phyloP scores from a whole-genome alignment of 2,113 vertebrate genomes.

The Agelaius phoeniceus region DNA sequence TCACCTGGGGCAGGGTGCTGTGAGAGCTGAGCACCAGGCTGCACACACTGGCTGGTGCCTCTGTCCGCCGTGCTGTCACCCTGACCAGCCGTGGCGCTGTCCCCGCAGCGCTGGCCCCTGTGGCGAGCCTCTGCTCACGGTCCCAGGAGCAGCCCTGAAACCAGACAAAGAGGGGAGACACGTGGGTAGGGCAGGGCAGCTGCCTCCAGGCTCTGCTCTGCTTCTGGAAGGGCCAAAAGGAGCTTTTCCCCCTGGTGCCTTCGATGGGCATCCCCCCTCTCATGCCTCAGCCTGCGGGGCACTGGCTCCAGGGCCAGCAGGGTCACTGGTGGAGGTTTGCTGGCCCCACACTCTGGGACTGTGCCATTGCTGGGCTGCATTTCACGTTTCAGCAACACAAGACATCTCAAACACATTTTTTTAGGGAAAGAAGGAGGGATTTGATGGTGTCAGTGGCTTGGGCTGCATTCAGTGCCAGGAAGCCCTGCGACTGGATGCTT shows the following conservation, averaged over 20 bases:
- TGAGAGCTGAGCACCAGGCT: conserved; percentile 42
- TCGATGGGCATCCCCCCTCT: not conserved
- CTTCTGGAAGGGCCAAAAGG: not conserved
- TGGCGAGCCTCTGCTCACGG: accelerated
- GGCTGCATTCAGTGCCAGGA: not conserved
- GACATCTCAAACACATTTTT: not conserved
- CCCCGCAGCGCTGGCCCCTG: accelerated
- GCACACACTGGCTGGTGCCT: conserved; percentile 11
- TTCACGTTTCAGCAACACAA: not conserved
- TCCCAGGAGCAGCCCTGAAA: not conserved
- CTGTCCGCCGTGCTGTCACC: conserved; percentile 6
- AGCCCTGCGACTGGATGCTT: accelerated
- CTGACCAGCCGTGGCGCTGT: not conserved
- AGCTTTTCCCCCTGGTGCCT: not conserved
- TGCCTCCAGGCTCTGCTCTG: not conserved
- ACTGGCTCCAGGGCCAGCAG: too few species aligned
- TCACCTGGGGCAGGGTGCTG: conserved; percentile 62
- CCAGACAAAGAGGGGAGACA: accelerated
- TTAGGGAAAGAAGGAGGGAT: not conserved
- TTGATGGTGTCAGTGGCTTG: not conserved
- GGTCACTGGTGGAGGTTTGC: not conserved
- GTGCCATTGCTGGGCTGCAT: not conserved
- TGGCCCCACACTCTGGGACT: not conserved
- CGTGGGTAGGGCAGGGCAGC: not conserved
- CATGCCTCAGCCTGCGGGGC: not conserved